Conservation (phyloP, 1,140 invertebrate genomes). For the Caerostris darwini region DNA sequence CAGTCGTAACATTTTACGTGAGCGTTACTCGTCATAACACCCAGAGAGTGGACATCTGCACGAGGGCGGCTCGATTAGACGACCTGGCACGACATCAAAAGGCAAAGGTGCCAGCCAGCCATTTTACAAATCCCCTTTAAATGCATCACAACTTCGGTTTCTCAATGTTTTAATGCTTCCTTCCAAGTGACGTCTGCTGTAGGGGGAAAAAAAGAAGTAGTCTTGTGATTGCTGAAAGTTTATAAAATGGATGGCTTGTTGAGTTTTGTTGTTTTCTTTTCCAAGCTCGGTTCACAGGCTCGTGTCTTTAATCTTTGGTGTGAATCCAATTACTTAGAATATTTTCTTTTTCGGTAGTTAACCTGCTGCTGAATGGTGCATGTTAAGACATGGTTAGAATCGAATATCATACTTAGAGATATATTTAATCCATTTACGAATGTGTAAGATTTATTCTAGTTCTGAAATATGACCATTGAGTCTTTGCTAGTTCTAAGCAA, state of each 20-base stretch:
- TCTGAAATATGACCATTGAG: too few relatives aligned
- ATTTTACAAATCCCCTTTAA: conserved; percentile 24
- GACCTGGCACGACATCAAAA: not conserved
- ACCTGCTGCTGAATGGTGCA: too few relatives aligned
- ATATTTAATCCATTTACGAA: too few relatives aligned
- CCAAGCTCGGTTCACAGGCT: not conserved
- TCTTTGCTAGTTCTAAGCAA: too few relatives aligned
- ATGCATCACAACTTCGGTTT: not conserved
- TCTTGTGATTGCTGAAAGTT: not conserved
- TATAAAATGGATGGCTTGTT: not conserved
- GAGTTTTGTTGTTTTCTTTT: not conserved
- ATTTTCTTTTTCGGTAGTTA: too few relatives aligned
- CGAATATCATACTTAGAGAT: too few relatives aligned
- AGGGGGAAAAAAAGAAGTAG: not conserved
- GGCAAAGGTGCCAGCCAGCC: too few relatives aligned
- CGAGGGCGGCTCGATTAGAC: not conserved
- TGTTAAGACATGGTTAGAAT: too few relatives aligned
- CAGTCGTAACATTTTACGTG: conserved; percentile 28
- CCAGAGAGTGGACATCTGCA: conserved; percentile 1
- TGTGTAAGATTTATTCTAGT: too few relatives aligned
- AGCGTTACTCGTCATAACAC: not conserved
- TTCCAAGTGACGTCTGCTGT: not conserved
- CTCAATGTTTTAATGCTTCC: not conserved
- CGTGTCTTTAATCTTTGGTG: not conserved
- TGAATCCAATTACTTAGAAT: too few relatives aligned